Evolutionary conservation across 2,797 vertebrate species (phyloP).

Genomic region (Amblyraja radiata): DNA sequence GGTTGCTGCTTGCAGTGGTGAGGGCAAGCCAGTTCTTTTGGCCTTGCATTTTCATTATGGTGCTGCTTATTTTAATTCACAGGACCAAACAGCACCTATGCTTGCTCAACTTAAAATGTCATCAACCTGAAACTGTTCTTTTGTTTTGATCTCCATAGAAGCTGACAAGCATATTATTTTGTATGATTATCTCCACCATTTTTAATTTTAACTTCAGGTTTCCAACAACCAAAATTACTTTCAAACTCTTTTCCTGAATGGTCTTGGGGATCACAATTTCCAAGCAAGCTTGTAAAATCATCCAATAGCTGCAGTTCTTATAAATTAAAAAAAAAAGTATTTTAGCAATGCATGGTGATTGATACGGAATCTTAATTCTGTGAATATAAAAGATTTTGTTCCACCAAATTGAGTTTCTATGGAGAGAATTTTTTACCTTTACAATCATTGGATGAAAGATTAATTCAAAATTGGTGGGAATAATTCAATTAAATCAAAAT

Average conservation of each 20-base stretch:
- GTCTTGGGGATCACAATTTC: background rate
- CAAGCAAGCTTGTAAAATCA: background rate
- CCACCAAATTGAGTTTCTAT: background rate
- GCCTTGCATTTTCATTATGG: no score
- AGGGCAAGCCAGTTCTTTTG: no score
- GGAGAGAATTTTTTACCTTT: background rate
- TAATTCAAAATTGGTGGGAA: background rate
- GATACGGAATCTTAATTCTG: background rate
- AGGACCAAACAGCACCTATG: no score
- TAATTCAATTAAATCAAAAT: background rate
- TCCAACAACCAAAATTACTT: no score
- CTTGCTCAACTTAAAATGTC: no score
- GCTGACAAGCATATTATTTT: no score
- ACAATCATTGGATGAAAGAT: background rate
- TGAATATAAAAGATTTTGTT: background rate
- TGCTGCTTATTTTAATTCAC: no score
- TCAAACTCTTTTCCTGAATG: background rate
- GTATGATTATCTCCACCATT: no score
- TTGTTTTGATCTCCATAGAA: no score
- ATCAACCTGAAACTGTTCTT: no score
- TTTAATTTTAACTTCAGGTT: no score
- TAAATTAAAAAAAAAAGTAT: background rate
- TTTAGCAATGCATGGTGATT: background rate
- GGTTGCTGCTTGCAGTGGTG: no score
- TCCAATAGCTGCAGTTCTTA: background rate